These are phyloP conservation scores for Ceramica pisi DNA, from an alignment of 2,888 invertebrate genomes.

Conservation along the genomic window DNA sequence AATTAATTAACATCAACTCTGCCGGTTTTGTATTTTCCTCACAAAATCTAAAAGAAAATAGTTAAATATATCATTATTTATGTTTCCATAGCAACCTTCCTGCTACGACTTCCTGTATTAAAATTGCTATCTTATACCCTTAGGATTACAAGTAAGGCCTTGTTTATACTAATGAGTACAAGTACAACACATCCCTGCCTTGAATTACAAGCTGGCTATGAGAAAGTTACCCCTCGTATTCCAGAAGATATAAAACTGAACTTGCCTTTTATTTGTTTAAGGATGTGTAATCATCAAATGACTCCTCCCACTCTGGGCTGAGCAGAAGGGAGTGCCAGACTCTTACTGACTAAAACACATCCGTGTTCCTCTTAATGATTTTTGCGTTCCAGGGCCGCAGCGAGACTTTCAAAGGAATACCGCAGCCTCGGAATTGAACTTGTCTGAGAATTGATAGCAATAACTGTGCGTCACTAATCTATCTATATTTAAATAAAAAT, in stretches of 20 bases:
- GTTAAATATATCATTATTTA: neutral
- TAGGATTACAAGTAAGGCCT: neutral
- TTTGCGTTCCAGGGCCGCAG: no score
- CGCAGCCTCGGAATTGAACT: neutral
- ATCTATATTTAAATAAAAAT: no score
- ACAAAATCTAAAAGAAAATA: neutral
- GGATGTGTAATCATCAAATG: no score
- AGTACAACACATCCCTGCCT: conserved; percentile 5
- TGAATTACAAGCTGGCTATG: conserved; percentile 7
- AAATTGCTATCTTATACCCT: neutral
- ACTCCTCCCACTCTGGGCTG: no score
- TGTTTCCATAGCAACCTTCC: neutral
- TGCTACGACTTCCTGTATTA: neutral
- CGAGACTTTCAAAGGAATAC: no score
- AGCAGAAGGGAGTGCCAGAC: no score
- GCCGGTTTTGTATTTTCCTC: neutral
- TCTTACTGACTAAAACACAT: no score
- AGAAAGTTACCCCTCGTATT: neutral
- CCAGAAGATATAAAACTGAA: neutral
- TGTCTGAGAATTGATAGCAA: neutral
- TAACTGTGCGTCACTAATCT: neutral
- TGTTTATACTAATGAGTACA: conserved; percentile 32
- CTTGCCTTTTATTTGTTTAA: neutral
- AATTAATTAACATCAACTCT: conserved; percentile 4
- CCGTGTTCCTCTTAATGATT: no score